Evolutionary conservation across 2,113 vertebrate genomes (phyloP), one percentile per base, ranked within the genome.

Genomic region (Pituophis catenifer): DNA sequence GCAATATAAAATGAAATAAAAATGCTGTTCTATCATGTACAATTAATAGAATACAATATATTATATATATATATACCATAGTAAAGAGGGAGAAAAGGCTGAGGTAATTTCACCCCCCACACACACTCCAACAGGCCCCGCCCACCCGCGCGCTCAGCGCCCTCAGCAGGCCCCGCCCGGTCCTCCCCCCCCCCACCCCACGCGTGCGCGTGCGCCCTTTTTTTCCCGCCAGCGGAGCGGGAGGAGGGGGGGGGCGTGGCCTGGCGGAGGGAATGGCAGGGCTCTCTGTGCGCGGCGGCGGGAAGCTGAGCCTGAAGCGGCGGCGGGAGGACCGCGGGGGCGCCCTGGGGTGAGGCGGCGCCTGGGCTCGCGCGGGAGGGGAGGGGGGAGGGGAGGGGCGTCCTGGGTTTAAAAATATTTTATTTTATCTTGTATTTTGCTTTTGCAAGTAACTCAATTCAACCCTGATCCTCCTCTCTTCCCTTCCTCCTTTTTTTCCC

Each of bases 221-320:
- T 21, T 2, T 81, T 19, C 15, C 70, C 33, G 70, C 70, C 15
- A 38, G 1, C 26, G 62, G 12, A 5, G 62, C 29, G 29, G 29
- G 9, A 10, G 9, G 3, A 3, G 3, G 0, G 55, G 0, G 55
- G 17, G 59, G 23, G 59, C 23, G 59, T 29, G 59, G 59, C 59
- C 9, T 3, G 62, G 70, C 7, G n/a, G 70, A 19, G 7, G 33
- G 15, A 19, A 81, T 81, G 70, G 70, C 70, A 1, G 70, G 33
- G n/a, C 33, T 17, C 0, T 5, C 13, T 17, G 2, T 0, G 6
- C 12, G n/a, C 13, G n/a, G 59, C 8, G 59, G 59, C 1, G 70
- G 70, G 2, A 81, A 81, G 15, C 70, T 81, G 70, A 81, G 70
- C 33, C 2, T 81, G 70, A 81, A 81, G 2, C n/a, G 70, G 70